Conservation (phyloP, 2,888 invertebrate species). For the Hecatera dysodea region DNA sequence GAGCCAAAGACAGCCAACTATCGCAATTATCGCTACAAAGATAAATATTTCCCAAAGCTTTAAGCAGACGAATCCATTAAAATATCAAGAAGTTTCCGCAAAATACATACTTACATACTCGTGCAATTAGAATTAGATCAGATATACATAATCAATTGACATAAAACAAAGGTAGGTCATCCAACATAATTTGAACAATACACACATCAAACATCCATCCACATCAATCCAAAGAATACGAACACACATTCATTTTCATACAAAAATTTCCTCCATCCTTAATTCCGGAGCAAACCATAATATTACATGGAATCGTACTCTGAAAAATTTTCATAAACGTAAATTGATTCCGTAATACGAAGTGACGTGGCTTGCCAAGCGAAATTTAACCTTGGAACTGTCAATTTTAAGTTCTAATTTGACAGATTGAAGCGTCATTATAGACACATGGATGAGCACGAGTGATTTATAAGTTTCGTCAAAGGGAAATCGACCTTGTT, state of each 20-base stretch:
- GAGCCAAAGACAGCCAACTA: no score
- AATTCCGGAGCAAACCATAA: conserved; percentile 72
- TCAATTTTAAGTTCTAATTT: conserved; percentile 71
- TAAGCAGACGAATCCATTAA: no score
- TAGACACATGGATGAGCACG: conserved; percentile 77
- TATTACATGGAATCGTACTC: conserved; percentile 80
- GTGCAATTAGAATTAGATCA: no score
- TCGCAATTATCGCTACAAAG: no score
- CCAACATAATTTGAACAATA: not conserved
- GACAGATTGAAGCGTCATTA: conserved; percentile 75
- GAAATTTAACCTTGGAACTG: conserved; percentile 67
- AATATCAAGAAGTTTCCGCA: no score
- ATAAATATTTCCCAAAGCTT: no score
- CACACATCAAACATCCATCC: conserved; percentile 38
- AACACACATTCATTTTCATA: conserved; percentile 64
- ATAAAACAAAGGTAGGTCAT: no score
- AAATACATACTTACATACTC: no score
- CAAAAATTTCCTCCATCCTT: conserved; percentile 63
- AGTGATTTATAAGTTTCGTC: conserved; percentile 77
- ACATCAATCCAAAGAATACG: conserved; percentile 33
- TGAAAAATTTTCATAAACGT: conserved; percentile 80
- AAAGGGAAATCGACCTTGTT: conserved; percentile 72
- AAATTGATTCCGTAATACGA: conserved; percentile 77
- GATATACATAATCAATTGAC: no score
- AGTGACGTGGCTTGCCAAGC: conserved; percentile 57